phyloP scores from a whole-genome alignment of 2,888 invertebrate genomes.

The Oegoconia quadripuncta region DNA sequence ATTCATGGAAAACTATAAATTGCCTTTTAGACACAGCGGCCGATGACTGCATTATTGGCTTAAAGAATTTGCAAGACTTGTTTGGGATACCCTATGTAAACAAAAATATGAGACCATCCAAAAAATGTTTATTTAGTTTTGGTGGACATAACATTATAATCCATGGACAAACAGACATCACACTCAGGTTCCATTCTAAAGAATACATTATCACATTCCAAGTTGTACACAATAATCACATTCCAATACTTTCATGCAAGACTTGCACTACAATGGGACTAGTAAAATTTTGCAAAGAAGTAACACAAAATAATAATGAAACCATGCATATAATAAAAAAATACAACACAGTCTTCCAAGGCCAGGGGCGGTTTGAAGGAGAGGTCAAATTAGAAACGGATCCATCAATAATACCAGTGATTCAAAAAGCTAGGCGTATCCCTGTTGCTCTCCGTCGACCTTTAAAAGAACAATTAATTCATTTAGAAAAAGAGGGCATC shows the following conservation, averaged over 20 bases:
- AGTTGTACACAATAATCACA: constrained; percentile 5
- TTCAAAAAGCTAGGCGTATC: constrained; percentile 10
- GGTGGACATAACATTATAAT: constrained; percentile 4
- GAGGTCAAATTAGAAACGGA: constrained; percentile 7
- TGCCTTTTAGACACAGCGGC: constrained; percentile 8
- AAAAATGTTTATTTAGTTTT: constrained; percentile 7
- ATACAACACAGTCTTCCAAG: constrained; percentile 10
- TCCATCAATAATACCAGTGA: constrained; percentile 4
- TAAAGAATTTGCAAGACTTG: constrained; percentile 2
- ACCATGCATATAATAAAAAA: constrained; percentile 6
- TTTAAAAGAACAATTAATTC: constrained; percentile 12
- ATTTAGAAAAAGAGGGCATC: constrained; percentile 12
- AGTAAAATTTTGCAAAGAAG: constrained; percentile 5
- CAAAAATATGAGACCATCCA: constrained; percentile 6
- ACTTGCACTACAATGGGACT: constrained; percentile 5
- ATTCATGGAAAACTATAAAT: not conserved
- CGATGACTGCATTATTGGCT: constrained; percentile 5
- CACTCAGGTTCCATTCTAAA: not conserved
- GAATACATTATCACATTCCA: constrained; percentile 7
- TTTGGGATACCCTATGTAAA: constrained; percentile 2
- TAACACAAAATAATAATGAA: not conserved
- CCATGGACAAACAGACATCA: constrained; percentile 5
- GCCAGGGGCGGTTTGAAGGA: constrained; percentile 9
- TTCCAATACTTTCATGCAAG: constrained; percentile 10
- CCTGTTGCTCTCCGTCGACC: constrained; percentile 8